A percentile compares a stretch with the other conserved stretches of the same genome.
Conservation (phyloP, 2,113 vertebrate species). For the Protobothrops mucrosquamatus region DNA sequence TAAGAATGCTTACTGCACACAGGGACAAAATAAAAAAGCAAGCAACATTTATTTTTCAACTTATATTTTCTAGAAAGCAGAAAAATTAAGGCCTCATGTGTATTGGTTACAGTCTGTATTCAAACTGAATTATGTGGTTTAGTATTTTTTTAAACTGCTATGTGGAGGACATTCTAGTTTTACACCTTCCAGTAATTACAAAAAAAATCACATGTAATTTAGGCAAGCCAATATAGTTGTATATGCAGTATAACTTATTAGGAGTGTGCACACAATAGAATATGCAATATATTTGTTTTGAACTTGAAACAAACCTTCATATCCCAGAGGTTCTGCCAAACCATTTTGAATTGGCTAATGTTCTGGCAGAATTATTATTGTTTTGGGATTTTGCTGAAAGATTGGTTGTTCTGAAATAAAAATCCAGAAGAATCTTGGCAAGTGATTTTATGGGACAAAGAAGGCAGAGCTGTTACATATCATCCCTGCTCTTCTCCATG, state of each 20-base stretch:
- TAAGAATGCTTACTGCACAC: conserved; percentile 29
- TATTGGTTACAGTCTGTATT: conserved; percentile 36
- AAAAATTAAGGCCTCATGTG: conserved; percentile 43
- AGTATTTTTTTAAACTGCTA: conserved; percentile 18
- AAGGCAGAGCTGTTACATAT: background rate
- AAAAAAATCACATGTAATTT: conserved; percentile 11
- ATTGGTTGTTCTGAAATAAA: background rate
- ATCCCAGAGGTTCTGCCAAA: background rate
- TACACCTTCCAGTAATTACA: background rate
- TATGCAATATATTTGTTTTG: background rate
- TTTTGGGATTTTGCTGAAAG: background rate
- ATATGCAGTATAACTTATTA: background rate
- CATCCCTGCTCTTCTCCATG: background rate
- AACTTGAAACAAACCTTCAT: background rate
- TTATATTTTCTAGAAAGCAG: conserved; percentile 50
- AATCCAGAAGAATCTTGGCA: background rate
- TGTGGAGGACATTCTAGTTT: conserved; percentile 1
- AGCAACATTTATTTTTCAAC: conserved; percentile 50
- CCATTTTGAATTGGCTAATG: background rate
- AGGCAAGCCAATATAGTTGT: conserved; percentile 16
- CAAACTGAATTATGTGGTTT: background rate
- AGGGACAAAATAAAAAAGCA: conserved; percentile 37
- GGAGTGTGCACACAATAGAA: background rate
- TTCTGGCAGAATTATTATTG: background rate
- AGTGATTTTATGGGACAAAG: background rate